Conservation (phyloP, 1,140 invertebrate species). For the Aricia agestis region DNA sequence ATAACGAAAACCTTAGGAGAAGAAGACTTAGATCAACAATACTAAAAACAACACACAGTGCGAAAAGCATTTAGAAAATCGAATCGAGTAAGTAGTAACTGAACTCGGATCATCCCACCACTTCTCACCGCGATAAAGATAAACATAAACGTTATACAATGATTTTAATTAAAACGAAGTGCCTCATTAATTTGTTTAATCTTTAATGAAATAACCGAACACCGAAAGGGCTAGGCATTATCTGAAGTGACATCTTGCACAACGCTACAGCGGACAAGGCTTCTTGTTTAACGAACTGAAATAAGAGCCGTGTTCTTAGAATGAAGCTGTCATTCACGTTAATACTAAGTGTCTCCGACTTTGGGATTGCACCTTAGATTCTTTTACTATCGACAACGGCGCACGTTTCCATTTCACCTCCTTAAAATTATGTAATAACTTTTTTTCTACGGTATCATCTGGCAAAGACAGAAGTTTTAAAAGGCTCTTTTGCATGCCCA, state of each 20-base stretch:
- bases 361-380: conserved; percentile 38
- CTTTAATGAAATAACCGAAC: conserved; percentile 33
- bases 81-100: not conserved
- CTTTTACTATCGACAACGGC: conserved; percentile 19
- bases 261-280: conserved; percentile 28
- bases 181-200: conserved; percentile 18
- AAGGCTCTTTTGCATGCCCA: too few species aligned
- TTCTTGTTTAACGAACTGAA: conserved; percentile 44
- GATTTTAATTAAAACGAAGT: conserved; percentile 14
- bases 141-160: conserved; percentile 6
- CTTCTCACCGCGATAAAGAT: not conserved
- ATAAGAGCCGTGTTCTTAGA: conserved; percentile 38
- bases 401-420: conserved; percentile 31
- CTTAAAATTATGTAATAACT: not conserved
- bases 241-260: conserved; percentile 37
- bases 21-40: not conserved
- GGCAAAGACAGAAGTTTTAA: too few species aligned
- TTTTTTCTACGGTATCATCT: too few species aligned
- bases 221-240: conserved; percentile 30
- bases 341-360: conserved; percentile 50
- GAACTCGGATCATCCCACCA: not conserved
- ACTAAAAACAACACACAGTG: not conserved
- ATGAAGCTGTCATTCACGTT: conserved; percentile 49
- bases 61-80: not conserved
- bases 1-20: too few species aligned